Evolutionary conservation across 2,113 vertebrate species (phyloP).

Genomic region (Platycercus adscitus): DNA sequence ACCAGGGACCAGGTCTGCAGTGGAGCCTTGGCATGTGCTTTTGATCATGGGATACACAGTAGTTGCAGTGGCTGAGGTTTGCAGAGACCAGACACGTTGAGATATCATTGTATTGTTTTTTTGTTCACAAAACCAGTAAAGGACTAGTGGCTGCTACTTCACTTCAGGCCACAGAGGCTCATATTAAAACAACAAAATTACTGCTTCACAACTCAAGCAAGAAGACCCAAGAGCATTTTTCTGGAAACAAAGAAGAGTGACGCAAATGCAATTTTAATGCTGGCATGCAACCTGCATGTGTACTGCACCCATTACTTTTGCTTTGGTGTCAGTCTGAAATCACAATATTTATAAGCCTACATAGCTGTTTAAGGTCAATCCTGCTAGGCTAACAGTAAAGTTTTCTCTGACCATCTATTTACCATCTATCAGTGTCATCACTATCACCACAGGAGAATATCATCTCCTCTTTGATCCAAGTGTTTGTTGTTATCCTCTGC

Average conservation of each 20-base stretch:
- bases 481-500: neutral
- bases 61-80: neutral
- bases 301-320: neutral
- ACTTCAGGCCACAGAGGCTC: neutral
- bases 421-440: neutral
- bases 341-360: neutral
- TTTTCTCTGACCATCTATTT: neutral
- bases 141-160: neutral
- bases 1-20: neutral
- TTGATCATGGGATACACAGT: fast-evolving
- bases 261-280: conserved; percentile 1
- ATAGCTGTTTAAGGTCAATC: neutral
- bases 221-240: conserved; percentile 18
- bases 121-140: neutral
- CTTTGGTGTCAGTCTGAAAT: neutral
- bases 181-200: neutral
- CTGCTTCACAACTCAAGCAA: conserved; percentile 25
- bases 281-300: neutral
- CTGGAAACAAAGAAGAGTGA: conserved; percentile 12
- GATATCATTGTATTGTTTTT: neutral
- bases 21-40: neutral
- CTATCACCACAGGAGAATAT: neutral
- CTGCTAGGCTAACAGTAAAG: neutral
- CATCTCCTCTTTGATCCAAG: neutral
- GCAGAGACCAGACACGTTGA: neutral